Evolutionary conservation across 1,140 invertebrate genomes (phyloP).

Genomic region (Macrobrachium rosenbergii): DNA sequence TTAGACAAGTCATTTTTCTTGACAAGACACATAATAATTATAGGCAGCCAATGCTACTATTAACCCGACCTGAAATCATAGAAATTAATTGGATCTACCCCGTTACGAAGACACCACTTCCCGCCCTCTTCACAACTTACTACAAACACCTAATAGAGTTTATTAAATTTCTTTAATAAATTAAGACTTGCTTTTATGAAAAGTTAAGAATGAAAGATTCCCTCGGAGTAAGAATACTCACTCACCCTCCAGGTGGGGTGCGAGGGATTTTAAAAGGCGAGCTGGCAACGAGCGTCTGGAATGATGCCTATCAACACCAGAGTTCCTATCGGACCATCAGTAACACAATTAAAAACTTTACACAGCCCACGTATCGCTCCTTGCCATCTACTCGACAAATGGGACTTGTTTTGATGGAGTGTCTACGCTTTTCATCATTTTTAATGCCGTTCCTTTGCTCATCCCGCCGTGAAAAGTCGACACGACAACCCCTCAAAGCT

Average conservation of each 20-base stretch:
- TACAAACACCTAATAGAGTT: not conserved
- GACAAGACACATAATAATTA: no score
- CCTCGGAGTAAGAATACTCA: no score
- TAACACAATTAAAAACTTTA: constrained; percentile 63
- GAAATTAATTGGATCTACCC: not conserved
- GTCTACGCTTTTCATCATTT: not conserved
- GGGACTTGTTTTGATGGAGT: constrained; percentile 57
- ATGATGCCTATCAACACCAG: constrained; percentile 45
- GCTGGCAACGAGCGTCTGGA: constrained; percentile 28
- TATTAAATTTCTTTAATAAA: constrained; percentile 14
- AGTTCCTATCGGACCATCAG: constrained; percentile 43
- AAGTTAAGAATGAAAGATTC: no score
- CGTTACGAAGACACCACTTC: no score
- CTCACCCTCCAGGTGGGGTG: not conserved
- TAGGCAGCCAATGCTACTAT: no score
- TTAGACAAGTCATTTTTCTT: no score
- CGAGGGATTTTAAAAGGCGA: not conserved
- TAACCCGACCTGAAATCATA: no score
- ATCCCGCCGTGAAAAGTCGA: not conserved
- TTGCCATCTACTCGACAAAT: constrained; percentile 61
- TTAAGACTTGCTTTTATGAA: not conserved
- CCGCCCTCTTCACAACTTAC: not conserved
- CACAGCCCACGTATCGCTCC: constrained; percentile 48
- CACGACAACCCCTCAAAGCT: not conserved
- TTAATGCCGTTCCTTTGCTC: not conserved